These are phyloP conservation scores for Reinhardtius hippoglossoides DNA, from an alignment of 2,113 vertebrate genomes.

Conservation along the genomic window DNA sequence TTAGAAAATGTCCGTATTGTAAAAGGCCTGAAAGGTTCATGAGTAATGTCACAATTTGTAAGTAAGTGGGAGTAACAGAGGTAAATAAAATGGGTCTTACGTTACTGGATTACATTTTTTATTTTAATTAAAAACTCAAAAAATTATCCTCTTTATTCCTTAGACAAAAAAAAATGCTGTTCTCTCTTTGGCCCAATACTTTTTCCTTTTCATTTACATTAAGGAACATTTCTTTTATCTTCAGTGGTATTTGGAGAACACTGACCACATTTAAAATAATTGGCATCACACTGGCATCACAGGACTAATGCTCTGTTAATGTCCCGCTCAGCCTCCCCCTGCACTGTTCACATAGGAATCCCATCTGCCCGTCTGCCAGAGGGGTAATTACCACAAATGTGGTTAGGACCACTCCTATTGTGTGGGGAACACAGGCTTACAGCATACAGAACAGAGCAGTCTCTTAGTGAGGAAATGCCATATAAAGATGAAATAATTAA, in stretches of 20 bases:
- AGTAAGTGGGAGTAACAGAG: no score
- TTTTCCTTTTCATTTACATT: conserved; percentile 5
- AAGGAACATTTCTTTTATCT: conserved; percentile 25
- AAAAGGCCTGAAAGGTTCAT: no score
- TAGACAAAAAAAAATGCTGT: background rate
- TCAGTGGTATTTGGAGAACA: conserved; percentile 45
- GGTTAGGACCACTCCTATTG: conserved; percentile 31
- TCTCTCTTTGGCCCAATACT: background rate
- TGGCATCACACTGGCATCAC: conserved; percentile 59
- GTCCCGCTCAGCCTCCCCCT: conserved; percentile 59
- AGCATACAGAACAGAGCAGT: background rate
- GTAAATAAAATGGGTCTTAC: no score
- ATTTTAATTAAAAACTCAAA: no score
- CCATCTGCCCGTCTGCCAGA: conserved; percentile 40
- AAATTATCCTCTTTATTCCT: background rate
- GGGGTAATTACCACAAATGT: conserved; percentile 60
- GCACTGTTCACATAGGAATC: conserved; percentile 64
- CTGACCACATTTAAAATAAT: conserved; percentile 69
- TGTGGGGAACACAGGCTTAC: conserved; percentile 1
- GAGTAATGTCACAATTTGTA: no score
- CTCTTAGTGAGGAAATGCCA: conserved; percentile 17
- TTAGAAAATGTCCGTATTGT: no score
- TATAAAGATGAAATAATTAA: no score
- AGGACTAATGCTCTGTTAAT: conserved; percentile 68
- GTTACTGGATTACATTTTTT: no score